phyloP scores from a whole-genome alignment of 2,797 vertebrate species.

The Diglossa cyanea region DNA sequence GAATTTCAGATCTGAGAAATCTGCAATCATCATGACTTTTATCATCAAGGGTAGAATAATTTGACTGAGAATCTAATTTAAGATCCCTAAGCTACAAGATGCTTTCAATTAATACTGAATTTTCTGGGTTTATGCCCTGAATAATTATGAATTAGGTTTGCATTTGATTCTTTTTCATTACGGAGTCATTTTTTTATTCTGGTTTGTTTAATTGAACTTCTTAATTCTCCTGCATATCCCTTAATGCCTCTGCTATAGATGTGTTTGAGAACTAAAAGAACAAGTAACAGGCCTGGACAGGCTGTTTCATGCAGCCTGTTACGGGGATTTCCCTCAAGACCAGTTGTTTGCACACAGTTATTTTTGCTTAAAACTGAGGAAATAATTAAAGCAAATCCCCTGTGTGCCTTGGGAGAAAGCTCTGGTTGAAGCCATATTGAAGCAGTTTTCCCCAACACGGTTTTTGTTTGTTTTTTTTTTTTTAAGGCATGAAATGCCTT shows the following conservation, averaged over 20 bases:
- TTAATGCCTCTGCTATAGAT: neutral
- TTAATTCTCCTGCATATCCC: neutral
- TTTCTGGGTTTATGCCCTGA: neutral
- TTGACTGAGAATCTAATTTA: neutral
- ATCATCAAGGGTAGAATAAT: neutral
- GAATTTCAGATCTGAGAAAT: neutral
- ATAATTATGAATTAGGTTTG: neutral
- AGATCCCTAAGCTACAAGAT: neutral
- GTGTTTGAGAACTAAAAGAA: neutral
- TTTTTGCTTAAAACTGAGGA: slow-evolving; percentile 59
- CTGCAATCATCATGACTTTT: neutral
- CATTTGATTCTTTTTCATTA: neutral
- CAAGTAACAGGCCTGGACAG: neutral
- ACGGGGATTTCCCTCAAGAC: neutral
- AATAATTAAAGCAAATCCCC: slow-evolving; percentile 65
- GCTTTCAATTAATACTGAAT: neutral
- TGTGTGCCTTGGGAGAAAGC: neutral
- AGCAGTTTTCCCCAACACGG: neutral
- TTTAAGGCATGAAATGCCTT: neutral
- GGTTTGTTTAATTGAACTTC: neutral
- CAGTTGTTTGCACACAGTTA: slow-evolving; percentile 44
- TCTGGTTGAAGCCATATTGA: neutral
- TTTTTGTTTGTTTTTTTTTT: neutral
- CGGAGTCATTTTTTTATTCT: neutral
- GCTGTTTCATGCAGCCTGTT: slow-evolving; percentile 1